Base-by-base conservation (phyloP, 2,113 vertebrate genomes). In the Hepsetus odoe region DNA sequence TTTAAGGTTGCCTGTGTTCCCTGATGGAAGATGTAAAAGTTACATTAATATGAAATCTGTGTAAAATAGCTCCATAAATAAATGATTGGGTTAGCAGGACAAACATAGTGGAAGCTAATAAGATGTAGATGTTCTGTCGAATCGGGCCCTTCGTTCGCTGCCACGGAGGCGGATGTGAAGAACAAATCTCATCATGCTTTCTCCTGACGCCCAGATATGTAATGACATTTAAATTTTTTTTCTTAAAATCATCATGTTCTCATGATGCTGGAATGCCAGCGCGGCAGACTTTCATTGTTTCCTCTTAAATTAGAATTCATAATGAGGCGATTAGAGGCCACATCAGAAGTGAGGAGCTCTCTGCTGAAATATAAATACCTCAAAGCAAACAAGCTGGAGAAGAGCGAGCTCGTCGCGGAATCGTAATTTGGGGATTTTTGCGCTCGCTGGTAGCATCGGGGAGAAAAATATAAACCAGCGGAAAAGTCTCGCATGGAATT, bases 351-450 rank as follows among this genome's bases (percentile, higher is more conserved):
- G 28, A 76, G 61, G 69, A 51, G 33, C 51, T 24, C 11, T 20
- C 58, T 77, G 76, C 49, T 42, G 59, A 74, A 67, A 71, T 40
- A 80, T 46, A 83, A 85, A 68, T 69, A 76, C 32, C 81, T 85
- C 76, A 51, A 76, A 85, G 62, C 51, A 75, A 80, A 81, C 44
- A 73, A 65, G 22, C 73, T 74, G 4, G 22, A 82, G 59, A 80
- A 16, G 73, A 70, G 66, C 13, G 20, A 14, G 51, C 55, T 30
- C 28, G 18, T 6, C 32, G 10, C 59, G 35, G 76, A 74, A 80
- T 74, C 56, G 69, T 82, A 76, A 84, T 72, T 77, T 62, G 8
- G 77, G 70, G 74, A 77, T 77, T 80, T 68, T 56, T 24, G 46
- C 18, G 40, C 59, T 74, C 9, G 49, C 69, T 40, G 49, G 62